Base-by-base conservation (phyloP, 2,113 vertebrate species). In the Chloropsis hardwickii region DNA sequence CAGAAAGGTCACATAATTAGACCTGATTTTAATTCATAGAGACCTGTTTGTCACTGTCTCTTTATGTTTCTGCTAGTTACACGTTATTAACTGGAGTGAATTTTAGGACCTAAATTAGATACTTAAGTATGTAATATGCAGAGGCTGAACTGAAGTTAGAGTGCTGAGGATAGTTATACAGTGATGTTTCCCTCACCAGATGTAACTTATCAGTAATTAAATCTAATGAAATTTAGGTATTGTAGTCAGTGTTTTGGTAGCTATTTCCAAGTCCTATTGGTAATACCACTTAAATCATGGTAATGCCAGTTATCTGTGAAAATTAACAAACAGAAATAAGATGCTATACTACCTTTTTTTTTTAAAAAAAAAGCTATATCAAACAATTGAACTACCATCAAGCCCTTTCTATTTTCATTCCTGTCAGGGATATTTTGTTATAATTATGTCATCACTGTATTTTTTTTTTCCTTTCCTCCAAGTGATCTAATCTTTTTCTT, bases 11-110 rank as follows among this genome's bases (percentile, higher is more conserved):
- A 97, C 94, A 97, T 98, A 98, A 98, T 99, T 98, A 98, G 98
- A 97, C 97, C 96, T 97, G 98, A 98, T 98, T 99, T 99, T 98
- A 98, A 98, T 99, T 99, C 98, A 97, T 90, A 94, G 95, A 94
- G 93, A 92, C 90, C 97, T 96, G 96, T 96, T 98, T 98, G 97
- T 98, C 70, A 61, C 94, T 95, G 92, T 95, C 94, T 96, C 86
- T 90, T 96, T 94, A 95, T 96, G 93, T 97, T 98, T 97, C 97
- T 98, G 94, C 97, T 98, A 97, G 98, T 98, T 98, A 95, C 96
- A 88, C 33, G 40, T 98, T 99, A 98, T 99, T 98, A 98, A 98
- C 98, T 97, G 91, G 84, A 95, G 97, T 98, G 86, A 98, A 98
- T 98, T 98, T 98, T 97, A 98, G 95, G 88, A 86, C 82, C 91